Percentiles rank a stretch among this genome's conserved stretches.
phyloP scores from a whole-genome alignment of 1,140 invertebrate species.

The Drosophila melanogaster region Release_6_plus_ISO1_MT NT_033779.5:5998001-5998500 shows the following conservation, averaged over 20 bases:
- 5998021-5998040: constrained; percentile 46
- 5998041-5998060: constrained; percentile 41
- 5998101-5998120: constrained; percentile 18
- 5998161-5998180: background rate
- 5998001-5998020: constrained; percentile 47
- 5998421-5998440: constrained; percentile 46
- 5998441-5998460: constrained; percentile 10
- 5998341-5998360: constrained; percentile 54
- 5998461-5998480: constrained; percentile 32
- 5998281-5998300: background rate
- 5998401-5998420: constrained; percentile 55
- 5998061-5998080: constrained; percentile 50
- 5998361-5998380: constrained; percentile 80
- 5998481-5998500: constrained; percentile 21
- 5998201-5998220: constrained; percentile 2
- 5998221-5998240: constrained; percentile 15
- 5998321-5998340: constrained; percentile 40
- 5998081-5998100: constrained; percentile 62
- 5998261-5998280: constrained; percentile 3
- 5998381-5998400: constrained; percentile 61
- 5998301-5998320: constrained; percentile 5
- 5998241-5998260: constrained; percentile 4
- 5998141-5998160: constrained; percentile 12
- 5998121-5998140: constrained; percentile 49
- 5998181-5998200: background rate